Percentiles rank a stretch among this genome's conserved stretches.
phyloP scores from a whole-genome alignment of 2,797 vertebrate species.

The Falco peregrinus region DNA sequence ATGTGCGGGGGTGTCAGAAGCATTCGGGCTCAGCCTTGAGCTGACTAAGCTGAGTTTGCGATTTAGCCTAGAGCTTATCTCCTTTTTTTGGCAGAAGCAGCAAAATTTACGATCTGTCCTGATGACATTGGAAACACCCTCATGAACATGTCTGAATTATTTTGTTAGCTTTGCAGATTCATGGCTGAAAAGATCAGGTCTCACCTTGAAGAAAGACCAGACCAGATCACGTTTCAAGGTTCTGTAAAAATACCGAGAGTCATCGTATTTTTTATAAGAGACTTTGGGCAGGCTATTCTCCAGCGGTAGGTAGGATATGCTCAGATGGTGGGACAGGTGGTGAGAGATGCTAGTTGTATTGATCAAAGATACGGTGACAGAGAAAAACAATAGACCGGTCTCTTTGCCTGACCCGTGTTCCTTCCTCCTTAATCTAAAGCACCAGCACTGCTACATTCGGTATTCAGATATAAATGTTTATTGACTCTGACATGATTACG shows the following conservation, averaged over 20 bases:
- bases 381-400: background rate
- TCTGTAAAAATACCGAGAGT: background rate
- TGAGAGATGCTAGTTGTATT: background rate
- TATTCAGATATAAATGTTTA: conserved; percentile 47
- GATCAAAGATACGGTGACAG: conserved; percentile 2
- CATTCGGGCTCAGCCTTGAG: conserved; percentile 20
- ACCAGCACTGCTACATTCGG: conserved; percentile 14
- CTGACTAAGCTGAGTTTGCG: conserved; percentile 35
- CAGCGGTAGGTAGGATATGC: background rate
- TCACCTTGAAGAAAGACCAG: conserved; percentile 36
- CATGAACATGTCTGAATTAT: conserved; percentile 21
- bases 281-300: background rate
- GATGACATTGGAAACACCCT: conserved; percentile 2
- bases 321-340: background rate
- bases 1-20: conserved; percentile 22
- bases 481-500: conserved; percentile 45
- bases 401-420: background rate
- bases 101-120: conserved; percentile 26
- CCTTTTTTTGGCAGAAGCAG: background rate
- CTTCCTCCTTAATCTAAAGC: conserved; percentile 49
- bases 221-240: background rate
- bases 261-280: background rate
- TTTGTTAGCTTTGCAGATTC: conserved; percentile 50
- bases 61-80: conserved; percentile 37
- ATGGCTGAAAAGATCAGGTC: background rate